Percentiles rank a stretch among this genome's conserved stretches.
Evolutionary conservation across 2,888 invertebrate genomes (phyloP).

Genomic region (Pilophorus perplexus): DNA sequence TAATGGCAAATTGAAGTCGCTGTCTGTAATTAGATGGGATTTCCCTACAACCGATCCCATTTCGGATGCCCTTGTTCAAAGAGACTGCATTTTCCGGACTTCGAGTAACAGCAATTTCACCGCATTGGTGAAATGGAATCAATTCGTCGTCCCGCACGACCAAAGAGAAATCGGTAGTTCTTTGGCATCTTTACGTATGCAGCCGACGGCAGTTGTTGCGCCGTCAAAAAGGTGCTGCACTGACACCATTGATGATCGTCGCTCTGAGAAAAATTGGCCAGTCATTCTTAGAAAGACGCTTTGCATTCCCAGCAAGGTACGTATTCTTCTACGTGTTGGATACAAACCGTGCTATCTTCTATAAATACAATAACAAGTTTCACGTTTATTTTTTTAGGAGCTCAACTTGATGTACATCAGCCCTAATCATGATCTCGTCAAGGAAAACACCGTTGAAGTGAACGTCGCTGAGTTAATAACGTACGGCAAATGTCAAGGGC

Average conservation of each 20-base stretch:
- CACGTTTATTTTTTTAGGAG: neutral
- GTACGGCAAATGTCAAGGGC: slow-evolving; percentile 13
- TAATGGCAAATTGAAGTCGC: slow-evolving; percentile 14
- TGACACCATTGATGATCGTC: slow-evolving; percentile 18
- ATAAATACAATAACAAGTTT: neutral
- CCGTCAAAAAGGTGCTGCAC: slow-evolving; percentile 25
- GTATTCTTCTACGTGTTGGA: neutral
- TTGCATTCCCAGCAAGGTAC: slow-evolving; percentile 10
- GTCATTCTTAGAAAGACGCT: slow-evolving; percentile 27
- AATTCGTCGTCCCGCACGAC: slow-evolving; percentile 2
- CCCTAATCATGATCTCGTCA: neutral
- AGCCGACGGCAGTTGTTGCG: neutral
- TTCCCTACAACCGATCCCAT: neutral
- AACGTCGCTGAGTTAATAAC: slow-evolving; percentile 3
- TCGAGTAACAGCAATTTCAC: neutral
- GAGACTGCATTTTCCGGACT: slow-evolving; percentile 19
- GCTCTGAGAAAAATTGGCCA: slow-evolving; percentile 16
- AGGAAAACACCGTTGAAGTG: too few species aligned
- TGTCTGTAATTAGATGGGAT: slow-evolving; percentile 29
- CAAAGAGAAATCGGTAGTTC: neutral
- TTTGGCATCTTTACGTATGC: neutral
- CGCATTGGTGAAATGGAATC: slow-evolving; percentile 15
- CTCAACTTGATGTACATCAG: neutral
- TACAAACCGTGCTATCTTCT: too few species aligned
- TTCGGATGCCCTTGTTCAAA: neutral